phyloP scores from a whole-genome alignment of 2,797 vertebrate genomes.

The Sebastes wilsoni region DNA sequence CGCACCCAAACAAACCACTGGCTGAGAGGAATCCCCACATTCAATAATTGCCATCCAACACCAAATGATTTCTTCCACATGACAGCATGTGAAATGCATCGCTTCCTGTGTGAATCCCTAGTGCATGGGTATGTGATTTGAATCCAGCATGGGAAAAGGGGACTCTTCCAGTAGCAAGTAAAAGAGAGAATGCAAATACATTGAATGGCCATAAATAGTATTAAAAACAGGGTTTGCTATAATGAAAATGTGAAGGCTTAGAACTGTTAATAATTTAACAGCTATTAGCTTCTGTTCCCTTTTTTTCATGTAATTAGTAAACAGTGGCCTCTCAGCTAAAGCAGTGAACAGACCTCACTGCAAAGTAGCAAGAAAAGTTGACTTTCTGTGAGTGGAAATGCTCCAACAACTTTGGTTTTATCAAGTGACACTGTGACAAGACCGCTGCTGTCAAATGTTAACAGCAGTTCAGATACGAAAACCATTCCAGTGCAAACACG shows the following conservation, averaged over 20 bases:
- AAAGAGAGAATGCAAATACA: not conserved
- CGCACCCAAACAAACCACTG: not conserved
- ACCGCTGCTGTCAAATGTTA: slow-evolving; percentile 12
- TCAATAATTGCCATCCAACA: not conserved
- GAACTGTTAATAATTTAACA: not conserved
- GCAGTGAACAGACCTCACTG: not conserved
- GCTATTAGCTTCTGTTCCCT: not conserved
- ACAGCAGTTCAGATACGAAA: not conserved
- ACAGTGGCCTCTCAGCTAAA: not conserved
- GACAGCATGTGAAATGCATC: not conserved
- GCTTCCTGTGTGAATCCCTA: not conserved
- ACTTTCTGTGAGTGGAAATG: not conserved
- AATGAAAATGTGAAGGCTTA: not conserved
- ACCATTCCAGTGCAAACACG: slow-evolving; percentile 1
- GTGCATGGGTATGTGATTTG: not conserved
- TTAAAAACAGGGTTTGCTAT: not conserved
- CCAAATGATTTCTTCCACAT: not conserved
- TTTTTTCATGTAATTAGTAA: not conserved
- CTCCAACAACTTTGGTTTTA: not conserved
- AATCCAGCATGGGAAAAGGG: not conserved
- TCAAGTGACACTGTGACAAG: not conserved
- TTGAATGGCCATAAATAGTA: not conserved
- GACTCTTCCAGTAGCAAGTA: not conserved
- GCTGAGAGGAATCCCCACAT: not conserved
- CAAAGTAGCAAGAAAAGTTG: not conserved